Evolutionary conservation across 1,140 invertebrate genomes (phyloP).

Genomic region (Drosophila sp.): DNA sequence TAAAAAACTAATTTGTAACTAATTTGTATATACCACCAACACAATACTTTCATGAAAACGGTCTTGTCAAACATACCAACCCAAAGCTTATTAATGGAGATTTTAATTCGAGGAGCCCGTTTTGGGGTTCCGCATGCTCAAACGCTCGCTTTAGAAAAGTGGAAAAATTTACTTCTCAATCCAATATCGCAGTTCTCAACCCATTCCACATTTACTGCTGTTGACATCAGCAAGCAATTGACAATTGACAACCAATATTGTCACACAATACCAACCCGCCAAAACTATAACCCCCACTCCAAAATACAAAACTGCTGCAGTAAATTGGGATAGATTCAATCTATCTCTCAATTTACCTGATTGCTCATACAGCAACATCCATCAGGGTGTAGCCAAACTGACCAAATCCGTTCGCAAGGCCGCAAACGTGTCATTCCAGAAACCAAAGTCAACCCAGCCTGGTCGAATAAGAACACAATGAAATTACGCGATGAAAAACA

Average conservation of each 20-base stretch:
- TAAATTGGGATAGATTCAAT: not conserved
- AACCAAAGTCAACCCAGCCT: too few species aligned
- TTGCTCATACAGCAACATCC: not conserved
- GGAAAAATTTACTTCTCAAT: not conserved
- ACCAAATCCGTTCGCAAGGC: conserved; percentile 1
- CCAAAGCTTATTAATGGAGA: not conserved
- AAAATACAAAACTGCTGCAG: not conserved
- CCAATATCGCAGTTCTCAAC: conserved; percentile 5
- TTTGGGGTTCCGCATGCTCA: not conserved
- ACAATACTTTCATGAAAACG: not conserved
- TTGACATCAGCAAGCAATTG: too few species aligned
- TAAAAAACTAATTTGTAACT: not conserved
- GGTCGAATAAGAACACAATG: too few species aligned
- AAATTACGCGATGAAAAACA: too few species aligned
- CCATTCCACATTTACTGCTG: conserved; percentile 11
- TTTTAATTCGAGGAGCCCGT: not conserved
- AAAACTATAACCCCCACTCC: not conserved
- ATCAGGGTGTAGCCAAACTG: too few species aligned
- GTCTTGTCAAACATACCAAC: not conserved
- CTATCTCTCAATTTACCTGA: not conserved
- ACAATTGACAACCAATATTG: too few species aligned
- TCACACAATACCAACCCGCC: too few species aligned
- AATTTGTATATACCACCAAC: conserved; percentile 7
- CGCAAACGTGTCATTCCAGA: too few species aligned
- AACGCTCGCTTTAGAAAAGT: not conserved